Evolutionary conservation across 2,888 invertebrate species (phyloP).

Genomic region (Mylabris sibirica): DNA sequence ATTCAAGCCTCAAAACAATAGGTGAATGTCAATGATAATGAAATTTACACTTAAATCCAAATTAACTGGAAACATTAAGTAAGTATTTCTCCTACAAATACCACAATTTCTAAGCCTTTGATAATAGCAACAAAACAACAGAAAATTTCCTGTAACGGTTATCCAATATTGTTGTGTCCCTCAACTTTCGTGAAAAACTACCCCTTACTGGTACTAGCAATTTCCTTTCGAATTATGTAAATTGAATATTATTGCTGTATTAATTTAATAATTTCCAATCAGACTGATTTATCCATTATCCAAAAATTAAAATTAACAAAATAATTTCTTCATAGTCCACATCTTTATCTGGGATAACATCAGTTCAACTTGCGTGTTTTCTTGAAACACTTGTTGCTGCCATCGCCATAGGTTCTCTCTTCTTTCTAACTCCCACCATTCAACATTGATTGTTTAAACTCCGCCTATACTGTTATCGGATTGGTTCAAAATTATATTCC

Average conservation of each 20-base stretch:
- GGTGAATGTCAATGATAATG: slow-evolving; percentile 22
- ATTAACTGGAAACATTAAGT: background rate
- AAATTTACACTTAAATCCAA: background rate
- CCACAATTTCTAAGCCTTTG: background rate
- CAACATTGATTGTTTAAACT: slow-evolving; percentile 57
- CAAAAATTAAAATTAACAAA: slow-evolving; percentile 43
- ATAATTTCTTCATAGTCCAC: slow-evolving; percentile 16
- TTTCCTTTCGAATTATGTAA: no score
- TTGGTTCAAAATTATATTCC: slow-evolving; percentile 52
- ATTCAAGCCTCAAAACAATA: slow-evolving; percentile 43
- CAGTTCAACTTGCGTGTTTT: slow-evolving; percentile 32
- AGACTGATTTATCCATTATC: background rate
- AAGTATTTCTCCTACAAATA: background rate
- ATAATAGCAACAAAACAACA: no score
- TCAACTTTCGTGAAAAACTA: no score
- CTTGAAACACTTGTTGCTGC: slow-evolving; percentile 56
- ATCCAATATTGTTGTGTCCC: no score
- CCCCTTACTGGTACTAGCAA: no score
- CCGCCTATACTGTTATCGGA: slow-evolving; percentile 52
- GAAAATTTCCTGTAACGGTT: no score
- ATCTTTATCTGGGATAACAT: background rate
- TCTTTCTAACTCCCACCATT: slow-evolving; percentile 44
- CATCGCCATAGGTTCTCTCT: slow-evolving; percentile 48
- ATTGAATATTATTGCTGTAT: no score
- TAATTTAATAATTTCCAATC: background rate